Conservation (phyloP, 1,140 invertebrate genomes). For the Papilio xuthus region DNA sequence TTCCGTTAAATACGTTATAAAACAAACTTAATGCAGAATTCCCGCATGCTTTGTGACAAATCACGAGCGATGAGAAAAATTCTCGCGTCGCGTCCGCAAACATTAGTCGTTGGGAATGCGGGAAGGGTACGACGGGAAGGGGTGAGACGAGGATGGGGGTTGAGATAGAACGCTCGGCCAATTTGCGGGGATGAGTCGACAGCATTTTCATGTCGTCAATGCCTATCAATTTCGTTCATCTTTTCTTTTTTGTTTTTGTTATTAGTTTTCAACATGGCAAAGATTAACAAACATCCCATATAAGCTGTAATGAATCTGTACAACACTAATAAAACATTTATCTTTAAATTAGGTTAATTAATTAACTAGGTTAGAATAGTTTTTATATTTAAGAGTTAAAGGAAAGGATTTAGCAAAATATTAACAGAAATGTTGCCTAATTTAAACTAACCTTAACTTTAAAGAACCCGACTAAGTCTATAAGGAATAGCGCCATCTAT, state of each 20-base stretch:
- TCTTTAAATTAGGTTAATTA: too few species aligned
- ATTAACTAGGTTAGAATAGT: too few species aligned
- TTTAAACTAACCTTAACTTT: too few species aligned
- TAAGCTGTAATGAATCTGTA: neutral
- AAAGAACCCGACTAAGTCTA: too few species aligned
- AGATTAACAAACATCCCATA: neutral
- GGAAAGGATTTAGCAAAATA: too few species aligned
- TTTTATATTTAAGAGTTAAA: too few species aligned
- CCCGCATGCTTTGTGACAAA: constrained; percentile 24
- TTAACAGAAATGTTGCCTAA: too few species aligned
- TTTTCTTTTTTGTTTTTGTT: constrained; percentile 10
- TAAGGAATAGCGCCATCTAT: too few species aligned
- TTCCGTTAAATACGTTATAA: neutral
- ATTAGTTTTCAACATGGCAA: neutral
- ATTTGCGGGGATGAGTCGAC: constrained; percentile 27
- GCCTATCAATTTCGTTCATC: constrained; percentile 27
- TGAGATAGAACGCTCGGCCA: constrained; percentile 14
- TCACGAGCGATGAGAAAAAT: constrained; percentile 28
- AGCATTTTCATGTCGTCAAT: constrained; percentile 7
- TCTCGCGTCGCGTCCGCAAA: constrained; percentile 26
- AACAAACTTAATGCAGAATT: constrained; percentile 23
- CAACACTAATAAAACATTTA: too few species aligned
- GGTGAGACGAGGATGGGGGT: neutral
- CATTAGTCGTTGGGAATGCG: constrained; percentile 24
- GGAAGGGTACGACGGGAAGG: neutral